Base-by-base conservation (phyloP, 1,140 invertebrate genomes). In the Drosophila obscura region DNA sequence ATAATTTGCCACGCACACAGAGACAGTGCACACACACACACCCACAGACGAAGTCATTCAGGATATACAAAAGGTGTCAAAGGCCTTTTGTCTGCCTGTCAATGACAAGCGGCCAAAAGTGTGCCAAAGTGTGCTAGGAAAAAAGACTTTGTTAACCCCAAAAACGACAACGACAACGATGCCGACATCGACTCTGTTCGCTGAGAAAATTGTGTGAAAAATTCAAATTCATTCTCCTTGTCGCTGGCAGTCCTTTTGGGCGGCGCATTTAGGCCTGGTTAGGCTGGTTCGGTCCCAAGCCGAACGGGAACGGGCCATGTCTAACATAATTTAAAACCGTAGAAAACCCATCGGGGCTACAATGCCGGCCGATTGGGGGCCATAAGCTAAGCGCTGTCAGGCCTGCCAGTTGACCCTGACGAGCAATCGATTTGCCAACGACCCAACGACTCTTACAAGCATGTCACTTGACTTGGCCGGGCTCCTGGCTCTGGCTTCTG, bases 241-340 rank as follows among this genome's bases (percentile, higher is more conserved):
- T 51, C 50, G 62, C 51, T 75, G 79, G 44, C 69, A 68, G 61
- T 19, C 53, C 61, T 24, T 53, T 84, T 66, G 71, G 80, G 71
- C 68, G 72, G 80, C 76, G 68, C 80, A 63, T 83, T 83, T 66
- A 60, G 67, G 65, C 65, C 80, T 69, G 64, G 63, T 49, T 59
- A 49, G 46, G 57, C 57, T 31, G 2, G 22, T 24, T 24, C 50
- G 31, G n/a, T 44, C 35, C 35, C 11, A 8, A 39, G 35, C 11
- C 35, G 28, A 31, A 31, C 28, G 8, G 28, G 8, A 7, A 2
- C 62, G 48, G 62, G 67, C 67, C 83, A 78, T 84, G 81, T 87
- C 82, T 53, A 76, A 87, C 82, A 85, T 87, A 87, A 87, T 85
- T 85, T 85, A 88, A 88, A 84, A 75, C 65, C 82, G 51, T 85